Base-by-base conservation (phyloP, 2,888 invertebrate species). In the Bombylius major region DNA sequence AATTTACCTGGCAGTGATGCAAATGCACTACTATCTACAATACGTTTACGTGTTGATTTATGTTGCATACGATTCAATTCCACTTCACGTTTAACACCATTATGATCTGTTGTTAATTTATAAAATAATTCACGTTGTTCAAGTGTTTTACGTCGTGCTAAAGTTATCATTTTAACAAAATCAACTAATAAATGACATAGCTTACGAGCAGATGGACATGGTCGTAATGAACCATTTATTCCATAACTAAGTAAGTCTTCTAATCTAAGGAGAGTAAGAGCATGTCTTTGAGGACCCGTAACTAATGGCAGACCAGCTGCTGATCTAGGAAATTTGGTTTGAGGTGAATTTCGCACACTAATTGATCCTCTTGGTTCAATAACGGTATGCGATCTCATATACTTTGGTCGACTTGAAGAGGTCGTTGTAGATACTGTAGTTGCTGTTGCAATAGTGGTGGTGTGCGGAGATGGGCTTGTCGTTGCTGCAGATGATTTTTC, bases 111-210 rank as follows among this genome's bases (percentile, higher is more conserved):
- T 36, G 77, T 70, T 57, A 80, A 73, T 62, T 80, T 79, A 60
- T 79, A 82, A 70, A 89, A 89, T 45, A 89, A 76, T 65, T 89
- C 89, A 7, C 81, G 80, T 68, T 92, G 89, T 72, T 92, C 92
- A 33, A 92, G 75, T 4, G 89, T 86, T 64, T 84, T 82, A 60
- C 92, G 77, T 68, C 91, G 90, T 1, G 88, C 87, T 33, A 87
- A 84, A 45, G 90, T 90, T 54, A 92, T 81, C 71, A 79, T 81
- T 61, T 84, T 81, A 5, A 88, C 87, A 72, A 90, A 93, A 69
- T 87, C 86, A 53, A 88, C 76, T 52, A 89, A 75, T 60, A 83
- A 81, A 69, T 82, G 84, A 65, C 86, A 91, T 51, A 88, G 74
- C 58, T 80, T 78, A 61, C 79, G 77, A 13, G 87, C 83, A 47